Evolutionary conservation across 1,140 invertebrate genomes (phyloP), one percentile per base, ranked within the genome.

Genomic region (Ostrea denselamellosa): DNA sequence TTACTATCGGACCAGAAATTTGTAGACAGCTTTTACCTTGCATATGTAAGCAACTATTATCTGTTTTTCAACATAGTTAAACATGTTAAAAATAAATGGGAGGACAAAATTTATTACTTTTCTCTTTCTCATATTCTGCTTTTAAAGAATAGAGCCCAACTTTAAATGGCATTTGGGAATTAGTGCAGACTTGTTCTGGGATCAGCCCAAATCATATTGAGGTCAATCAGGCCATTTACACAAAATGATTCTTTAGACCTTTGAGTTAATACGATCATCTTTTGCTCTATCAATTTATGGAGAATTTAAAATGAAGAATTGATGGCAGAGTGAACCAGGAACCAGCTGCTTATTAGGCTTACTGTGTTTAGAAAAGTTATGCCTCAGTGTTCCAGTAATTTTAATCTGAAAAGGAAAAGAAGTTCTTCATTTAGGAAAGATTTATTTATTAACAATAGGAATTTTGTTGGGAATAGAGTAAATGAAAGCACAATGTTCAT

Each of bases 31-130:
- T 77, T 25, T 44, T 44, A 44, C 34, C 34, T 5, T 44, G 34
- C 34, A 44, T 44, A 44, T 44, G 14, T 77, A 77, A 77, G 68
- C 28, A 14, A 77, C 25, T 77, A 77, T 44, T 25, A 77, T 77
- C 22, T 77, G 68, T 77, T 77, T 77, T 77, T 77, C 68, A 44
- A 25, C 68, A 25, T 77, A 25, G 68, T 77, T 77, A 77, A 77
- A 77, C 68, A 25, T 25, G 14, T 77, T 77, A 28, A 34, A 28
- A 77, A 28, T 28, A 34, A 34, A 77, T 77, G 25, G 22, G 5
- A 77, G 68, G 25, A 77, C 68, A 77, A 28, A 77, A 25, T 77
- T 77, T 34, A 77, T 77, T 10, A 25, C 25, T 25, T 28, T 8
- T 14, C 14, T 8, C 12, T 77, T 34, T 77, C 68, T 77, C 68